phyloP scores from a whole-genome alignment of 2,113 vertebrate species.

The Agelaius phoeniceus region DNA sequence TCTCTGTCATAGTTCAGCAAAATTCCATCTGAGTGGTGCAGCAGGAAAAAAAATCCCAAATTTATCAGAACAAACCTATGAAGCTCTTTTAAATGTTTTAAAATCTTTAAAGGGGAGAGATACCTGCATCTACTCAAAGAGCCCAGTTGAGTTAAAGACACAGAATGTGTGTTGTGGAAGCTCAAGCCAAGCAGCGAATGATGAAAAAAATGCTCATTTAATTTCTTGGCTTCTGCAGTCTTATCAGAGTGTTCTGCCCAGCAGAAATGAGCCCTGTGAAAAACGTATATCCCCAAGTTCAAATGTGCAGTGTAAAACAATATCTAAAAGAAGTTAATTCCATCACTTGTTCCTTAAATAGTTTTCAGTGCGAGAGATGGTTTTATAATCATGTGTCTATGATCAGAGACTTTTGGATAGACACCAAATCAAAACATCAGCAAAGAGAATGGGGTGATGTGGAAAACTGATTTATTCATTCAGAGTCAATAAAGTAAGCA shows the following conservation, averaged over 20 bases:
- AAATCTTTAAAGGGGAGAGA: background rate
- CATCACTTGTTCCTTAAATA: constrained; percentile 59
- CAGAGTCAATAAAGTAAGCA: constrained; percentile 72
- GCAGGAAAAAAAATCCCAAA: background rate
- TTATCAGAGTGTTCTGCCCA: constrained; percentile 19
- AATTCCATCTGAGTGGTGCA: background rate
- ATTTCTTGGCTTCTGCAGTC: constrained; percentile 43
- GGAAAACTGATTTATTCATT: constrained; percentile 76
- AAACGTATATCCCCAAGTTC: constrained; percentile 48
- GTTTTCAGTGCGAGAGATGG: constrained; percentile 60
- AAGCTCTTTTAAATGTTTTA: background rate
- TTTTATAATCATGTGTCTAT: constrained; percentile 68
- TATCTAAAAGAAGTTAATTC: constrained; percentile 56
- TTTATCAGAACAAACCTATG: background rate
- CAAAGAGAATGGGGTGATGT: constrained; percentile 58
- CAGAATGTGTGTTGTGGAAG: background rate
- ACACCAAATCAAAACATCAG: constrained; percentile 70
- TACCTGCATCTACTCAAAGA: background rate
- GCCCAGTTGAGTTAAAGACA: background rate
- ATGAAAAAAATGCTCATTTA: background rate
- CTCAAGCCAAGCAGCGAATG: background rate
- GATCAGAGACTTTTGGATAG: constrained; percentile 64
- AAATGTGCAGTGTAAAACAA: constrained; percentile 53
- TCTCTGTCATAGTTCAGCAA: background rate
- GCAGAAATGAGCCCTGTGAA: constrained; percentile 28